Base-by-base conservation (phyloP, 2,113 vertebrate genomes). In the Odontophorus gujanensis region DNA sequence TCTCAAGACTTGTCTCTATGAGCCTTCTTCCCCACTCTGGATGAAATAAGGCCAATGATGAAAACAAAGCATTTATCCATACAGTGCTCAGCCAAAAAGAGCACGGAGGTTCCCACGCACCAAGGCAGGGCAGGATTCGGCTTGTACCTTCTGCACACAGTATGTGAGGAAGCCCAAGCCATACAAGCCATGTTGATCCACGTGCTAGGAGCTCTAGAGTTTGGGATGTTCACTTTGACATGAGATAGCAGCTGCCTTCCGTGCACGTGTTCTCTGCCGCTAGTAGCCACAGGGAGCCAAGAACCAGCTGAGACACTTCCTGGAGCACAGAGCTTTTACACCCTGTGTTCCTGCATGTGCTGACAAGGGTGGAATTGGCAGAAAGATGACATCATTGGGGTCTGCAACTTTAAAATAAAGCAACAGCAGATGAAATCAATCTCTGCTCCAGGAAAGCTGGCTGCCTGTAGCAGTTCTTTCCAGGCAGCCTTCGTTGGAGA, bases 371-470 rank as follows among this genome's bases (percentile, higher is more conserved):
- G 71, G 86, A 87, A 93, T 15, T 90, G 83, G 84, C 67, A 73
- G 61, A 43, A 75, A 28, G 30, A 43, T 75, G 36, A 95, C 81
- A 90, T 86, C 77, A 88, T 30, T 58, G 48, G 55, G 71, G 48
- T 72, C 72, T 75, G 84, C 76, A 81, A 42, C 47, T 89, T 85
- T 79, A 51, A 84, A 95, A 93, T 74, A 85, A 92, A 90, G 55
- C 68, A 91, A 32, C 34, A 55, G 58, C 88, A 88, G 25, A 71
- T 16, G 10, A 73, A 82, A 43, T 61, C 16, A 85, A 24, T 32
- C 43, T 84, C 59, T 77, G 32, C 50, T 96, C 26, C 51, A 73
- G 50, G 85, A 81, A 57, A 81, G 53, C 24, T 75, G 53, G n/a
- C 85, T 90, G 75, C 34, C 59, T 76, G 59, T 17, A 43, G 2